These are phyloP conservation scores for Platichthys stellatus DNA, from an alignment of 2,113 vertebrate species.

Conservation along the genomic window DNA sequence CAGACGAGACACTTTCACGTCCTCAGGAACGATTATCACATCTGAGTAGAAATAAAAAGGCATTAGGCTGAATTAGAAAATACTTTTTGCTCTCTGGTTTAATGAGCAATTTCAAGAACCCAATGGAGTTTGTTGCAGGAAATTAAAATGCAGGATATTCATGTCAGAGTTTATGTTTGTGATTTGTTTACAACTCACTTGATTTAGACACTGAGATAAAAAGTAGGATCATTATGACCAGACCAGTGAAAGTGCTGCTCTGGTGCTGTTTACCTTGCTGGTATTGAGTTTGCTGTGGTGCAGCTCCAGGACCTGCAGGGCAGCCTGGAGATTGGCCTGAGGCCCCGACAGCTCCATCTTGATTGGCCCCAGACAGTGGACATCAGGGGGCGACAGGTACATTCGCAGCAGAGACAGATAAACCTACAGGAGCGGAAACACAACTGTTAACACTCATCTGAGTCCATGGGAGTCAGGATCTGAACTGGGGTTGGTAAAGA, in stretches of 20 bases:
- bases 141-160: too few relatives aligned
- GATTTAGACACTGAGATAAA: too few relatives aligned
- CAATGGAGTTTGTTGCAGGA: too few relatives aligned
- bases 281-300: constrained; percentile 98
- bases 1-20: constrained; percentile 3
- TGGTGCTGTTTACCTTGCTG: constrained; percentile 88
- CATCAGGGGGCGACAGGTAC: constrained; percentile 96
- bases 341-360: constrained; percentile 93
- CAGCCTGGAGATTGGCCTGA: constrained; percentile 93
- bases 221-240: too few relatives aligned
- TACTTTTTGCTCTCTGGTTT: background rate
- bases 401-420: constrained; percentile 96
- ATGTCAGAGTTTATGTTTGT: too few relatives aligned
- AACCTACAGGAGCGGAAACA: constrained; percentile 81
- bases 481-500: too few relatives aligned
- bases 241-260: background rate
- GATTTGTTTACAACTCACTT: too few relatives aligned
- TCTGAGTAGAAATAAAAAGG: background rate
- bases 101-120: constrained; percentile 2
- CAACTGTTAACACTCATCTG: background rate
- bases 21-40: constrained; percentile 3
- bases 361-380: constrained; percentile 94
- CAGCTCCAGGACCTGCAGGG: constrained; percentile 92
- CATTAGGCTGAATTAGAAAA: background rate
- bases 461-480: too few relatives aligned